These are phyloP conservation scores for Stigmatopora argus DNA, from an alignment of 2,113 vertebrate genomes.

Conservation along the genomic window DNA sequence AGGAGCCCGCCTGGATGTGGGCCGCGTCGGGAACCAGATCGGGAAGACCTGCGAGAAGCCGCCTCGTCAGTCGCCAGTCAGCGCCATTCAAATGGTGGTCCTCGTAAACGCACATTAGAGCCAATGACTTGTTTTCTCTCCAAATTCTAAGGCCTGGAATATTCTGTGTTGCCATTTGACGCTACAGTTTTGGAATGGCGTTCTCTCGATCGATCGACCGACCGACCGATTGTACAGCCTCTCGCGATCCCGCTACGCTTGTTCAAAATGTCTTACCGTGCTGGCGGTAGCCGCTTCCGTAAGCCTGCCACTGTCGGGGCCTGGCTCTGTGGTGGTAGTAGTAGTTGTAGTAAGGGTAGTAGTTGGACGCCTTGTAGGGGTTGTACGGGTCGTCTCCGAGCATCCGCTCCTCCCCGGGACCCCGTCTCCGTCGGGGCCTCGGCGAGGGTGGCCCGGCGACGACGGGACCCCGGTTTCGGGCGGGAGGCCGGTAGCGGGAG, in stretches of 20 bases:
- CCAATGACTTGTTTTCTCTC: no score
- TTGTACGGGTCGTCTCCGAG: constrained; percentile 85
- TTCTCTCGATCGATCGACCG: no score
- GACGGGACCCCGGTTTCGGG: constrained; percentile 35
- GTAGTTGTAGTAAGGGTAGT: constrained; percentile 91
- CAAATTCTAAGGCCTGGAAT: no score
- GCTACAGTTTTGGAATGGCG: no score
- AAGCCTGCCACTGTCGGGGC: constrained; percentile 71
- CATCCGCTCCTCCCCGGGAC: constrained; percentile 73
- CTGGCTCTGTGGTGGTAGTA: constrained; percentile 83
- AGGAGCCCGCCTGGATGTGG: constrained; percentile 88
- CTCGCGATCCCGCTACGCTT: no score
- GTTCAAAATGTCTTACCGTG: constrained; percentile 67
- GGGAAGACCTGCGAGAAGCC: constrained; percentile 80
- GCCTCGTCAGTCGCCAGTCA: neutral
- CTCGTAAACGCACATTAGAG: no score
- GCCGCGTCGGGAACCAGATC: constrained; percentile 92
- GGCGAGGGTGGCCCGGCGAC: constrained; percentile 28
- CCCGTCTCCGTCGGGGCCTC: neutral
- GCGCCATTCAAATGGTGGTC: no score
- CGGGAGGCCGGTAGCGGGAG: constrained; percentile 75
- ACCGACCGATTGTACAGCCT: no score
- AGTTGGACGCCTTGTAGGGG: constrained; percentile 83
- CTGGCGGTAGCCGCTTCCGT: constrained; percentile 83
- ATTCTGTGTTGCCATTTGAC: no score